A percentile compares a stretch with the other conserved stretches of the same genome.
phyloP scores from a whole-genome alignment of 2,888 invertebrate genomes.

The Mesochorus sp. region DNA sequence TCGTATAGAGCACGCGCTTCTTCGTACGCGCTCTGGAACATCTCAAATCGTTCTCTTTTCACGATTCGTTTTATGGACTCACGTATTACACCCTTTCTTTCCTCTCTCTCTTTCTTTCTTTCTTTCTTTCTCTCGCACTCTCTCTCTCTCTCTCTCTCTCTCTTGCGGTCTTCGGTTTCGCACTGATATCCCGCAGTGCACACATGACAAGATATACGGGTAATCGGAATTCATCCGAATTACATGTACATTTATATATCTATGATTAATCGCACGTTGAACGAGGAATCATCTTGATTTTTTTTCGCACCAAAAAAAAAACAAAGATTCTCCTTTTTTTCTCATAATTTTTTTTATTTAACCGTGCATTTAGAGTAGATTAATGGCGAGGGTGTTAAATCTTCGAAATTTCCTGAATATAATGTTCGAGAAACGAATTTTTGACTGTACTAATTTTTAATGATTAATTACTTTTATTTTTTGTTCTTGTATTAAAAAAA shows the following conservation, averaged over 20 bases:
- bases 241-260: conserved; percentile 50
- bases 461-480: too few species aligned
- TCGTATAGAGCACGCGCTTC: conserved; percentile 25
- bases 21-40: conserved; percentile 8
- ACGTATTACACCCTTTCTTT: conserved; percentile 18
- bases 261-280: conserved; percentile 57
- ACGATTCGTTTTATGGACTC: conserved; percentile 24
- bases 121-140: neutral
- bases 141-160: neutral
- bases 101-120: neutral
- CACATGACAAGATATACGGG: conserved; percentile 60
- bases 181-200: conserved; percentile 50
- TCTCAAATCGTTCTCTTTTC: conserved; percentile 31
- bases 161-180: conserved; percentile 31
- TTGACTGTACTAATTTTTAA: too few species aligned
- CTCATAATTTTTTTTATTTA: neutral
- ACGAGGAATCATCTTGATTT: conserved; percentile 47
- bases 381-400: too few species aligned
- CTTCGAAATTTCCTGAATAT: too few species aligned
- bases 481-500: too few species aligned
- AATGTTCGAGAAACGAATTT: neutral
- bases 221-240: conserved; percentile 67
- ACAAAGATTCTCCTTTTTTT: neutral
- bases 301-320: neutral
- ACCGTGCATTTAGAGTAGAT: neutral